Conservation (phyloP, 2,113 vertebrate genomes). For the Malaclemys terrapin region DNA sequence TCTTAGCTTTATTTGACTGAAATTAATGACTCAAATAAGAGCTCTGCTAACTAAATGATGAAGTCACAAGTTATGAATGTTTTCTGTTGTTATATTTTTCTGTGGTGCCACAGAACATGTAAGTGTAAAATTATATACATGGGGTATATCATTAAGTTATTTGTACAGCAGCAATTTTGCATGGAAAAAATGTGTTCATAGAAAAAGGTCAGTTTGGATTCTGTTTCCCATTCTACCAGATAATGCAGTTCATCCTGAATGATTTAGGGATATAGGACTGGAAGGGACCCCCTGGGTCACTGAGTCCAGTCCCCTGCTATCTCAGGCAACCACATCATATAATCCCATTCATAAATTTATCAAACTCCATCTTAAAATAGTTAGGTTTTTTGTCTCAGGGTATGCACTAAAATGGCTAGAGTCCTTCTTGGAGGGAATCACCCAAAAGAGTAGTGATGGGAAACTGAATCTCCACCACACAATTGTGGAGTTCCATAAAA, state of each 20-base stretch:
- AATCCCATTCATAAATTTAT: not conserved
- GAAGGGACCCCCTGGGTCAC: not conserved
- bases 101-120: not conserved
- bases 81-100: not conserved
- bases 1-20: constrained; percentile 49
- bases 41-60: not conserved
- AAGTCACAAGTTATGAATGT: not conserved
- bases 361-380: not conserved
- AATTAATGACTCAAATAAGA: constrained; percentile 40
- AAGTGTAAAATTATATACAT: not conserved
- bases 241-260: not conserved
- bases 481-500: not conserved
- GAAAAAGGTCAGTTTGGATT: constrained; percentile 15
- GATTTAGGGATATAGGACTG: not conserved
- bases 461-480: too few relatives aligned
- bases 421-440: too few relatives aligned
- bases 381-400: not conserved
- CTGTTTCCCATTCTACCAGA: not conserved
- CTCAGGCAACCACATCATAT: not conserved
- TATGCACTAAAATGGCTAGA: too few relatives aligned
- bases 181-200: not conserved
- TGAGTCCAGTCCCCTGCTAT: not conserved
- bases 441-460: too few relatives aligned
- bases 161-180: not conserved
- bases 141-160: not conserved